Evolutionary conservation across 2,113 vertebrate genomes (phyloP).

Genomic region (Dasyprocta punctata): DNA sequence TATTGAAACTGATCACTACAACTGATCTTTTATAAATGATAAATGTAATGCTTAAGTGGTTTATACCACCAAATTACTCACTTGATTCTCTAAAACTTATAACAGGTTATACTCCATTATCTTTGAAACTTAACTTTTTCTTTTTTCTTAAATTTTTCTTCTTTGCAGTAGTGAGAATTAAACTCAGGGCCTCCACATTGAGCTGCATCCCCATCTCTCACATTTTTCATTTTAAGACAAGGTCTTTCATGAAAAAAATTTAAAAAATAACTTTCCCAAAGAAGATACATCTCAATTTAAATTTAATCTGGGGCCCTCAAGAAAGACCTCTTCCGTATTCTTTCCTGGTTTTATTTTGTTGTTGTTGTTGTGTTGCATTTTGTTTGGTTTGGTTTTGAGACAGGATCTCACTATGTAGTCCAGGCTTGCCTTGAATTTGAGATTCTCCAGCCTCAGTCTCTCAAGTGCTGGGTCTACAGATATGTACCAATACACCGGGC

Average conservation of each 20-base stretch:
- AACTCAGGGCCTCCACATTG: neutral
- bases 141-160: neutral
- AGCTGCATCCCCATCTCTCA: neutral
- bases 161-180: neutral
- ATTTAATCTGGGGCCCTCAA: neutral
- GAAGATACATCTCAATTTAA: constrained; percentile 14
- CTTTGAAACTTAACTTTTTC: neutral
- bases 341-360: neutral
- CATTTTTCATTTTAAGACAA: neutral
- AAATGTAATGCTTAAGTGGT: neutral
- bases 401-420: neutral
- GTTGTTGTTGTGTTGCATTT: neutral
- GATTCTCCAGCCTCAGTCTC: neutral
- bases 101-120: neutral
- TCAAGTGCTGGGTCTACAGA: neutral
- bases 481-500: neutral
- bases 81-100: neutral
- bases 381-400: neutral
- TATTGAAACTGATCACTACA: neutral
- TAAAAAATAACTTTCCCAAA: neutral
- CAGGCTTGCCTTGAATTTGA: neutral
- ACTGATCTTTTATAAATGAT: neutral
- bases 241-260: neutral
- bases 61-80: neutral
- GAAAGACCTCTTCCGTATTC: neutral